Percentiles rank a stretch among this genome's conserved stretches.
phyloP scores from a whole-genome alignment of 1,140 invertebrate species.

The Alviniconcha marisindica region DNA sequence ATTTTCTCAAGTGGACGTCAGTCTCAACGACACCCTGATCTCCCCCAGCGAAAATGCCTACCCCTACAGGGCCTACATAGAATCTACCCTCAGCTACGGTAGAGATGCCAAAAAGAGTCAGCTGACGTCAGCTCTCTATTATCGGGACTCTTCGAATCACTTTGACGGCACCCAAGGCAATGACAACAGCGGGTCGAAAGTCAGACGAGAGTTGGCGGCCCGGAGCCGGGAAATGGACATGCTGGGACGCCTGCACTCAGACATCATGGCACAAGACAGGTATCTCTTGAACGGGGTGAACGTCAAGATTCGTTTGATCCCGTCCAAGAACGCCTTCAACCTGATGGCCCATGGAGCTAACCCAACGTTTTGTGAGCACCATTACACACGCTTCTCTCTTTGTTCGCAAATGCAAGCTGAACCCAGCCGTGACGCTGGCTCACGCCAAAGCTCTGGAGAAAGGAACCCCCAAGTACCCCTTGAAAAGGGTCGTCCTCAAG shows the following conservation, averaged over 20 bases:
- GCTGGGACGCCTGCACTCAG: conserved; percentile 23
- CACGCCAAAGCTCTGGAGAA: conserved; percentile 25
- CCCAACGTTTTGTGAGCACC: neutral
- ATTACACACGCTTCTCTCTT: conserved; percentile 15
- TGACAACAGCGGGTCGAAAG: neutral
- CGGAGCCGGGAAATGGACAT: conserved; percentile 16
- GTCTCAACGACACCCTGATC: neutral
- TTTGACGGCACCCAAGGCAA: neutral
- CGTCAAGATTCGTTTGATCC: conserved; percentile 14
- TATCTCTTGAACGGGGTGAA: neutral
- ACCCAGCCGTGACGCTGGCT: neutral
- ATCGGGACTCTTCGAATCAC: neutral
- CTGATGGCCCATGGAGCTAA: neutral
- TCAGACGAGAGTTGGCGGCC: neutral
- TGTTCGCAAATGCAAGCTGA: conserved; percentile 23
- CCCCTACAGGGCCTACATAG: neutral
- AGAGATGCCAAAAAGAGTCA: neutral
- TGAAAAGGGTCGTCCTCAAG: neutral
- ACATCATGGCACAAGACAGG: conserved; percentile 8
- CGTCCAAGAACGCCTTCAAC: neutral
- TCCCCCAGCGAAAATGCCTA: neutral
- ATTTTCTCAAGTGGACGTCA: conserved; percentile 24
- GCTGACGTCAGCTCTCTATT: neutral
- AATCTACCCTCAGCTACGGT: neutral
- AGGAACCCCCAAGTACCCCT: conserved; percentile 10